Evolutionary conservation across 2,888 invertebrate genomes (phyloP), one percentile per base, ranked within the genome.

Genomic region (Aphrophora alni): DNA sequence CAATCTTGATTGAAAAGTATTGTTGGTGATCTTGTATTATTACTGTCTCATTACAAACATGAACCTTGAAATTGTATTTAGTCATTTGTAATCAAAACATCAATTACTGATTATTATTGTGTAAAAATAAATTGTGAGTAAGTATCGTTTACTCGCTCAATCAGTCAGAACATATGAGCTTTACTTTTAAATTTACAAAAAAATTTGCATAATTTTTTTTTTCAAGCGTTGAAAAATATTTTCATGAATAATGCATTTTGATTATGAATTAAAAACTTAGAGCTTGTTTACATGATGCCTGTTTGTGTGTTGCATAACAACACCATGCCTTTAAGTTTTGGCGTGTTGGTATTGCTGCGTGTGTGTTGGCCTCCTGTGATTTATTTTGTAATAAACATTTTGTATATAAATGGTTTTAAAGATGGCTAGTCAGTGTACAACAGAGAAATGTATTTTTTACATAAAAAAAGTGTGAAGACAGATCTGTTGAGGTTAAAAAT

Each of bases 261-360:
- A 44, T 44, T 44, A 44, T 14, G 2, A 44, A 44, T 10, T 10
- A 44, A 44, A 14, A 59, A 59, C n/a, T 21, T 21, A 59, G 59
- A 59, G 59, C 59, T 59, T 59, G 59, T 59, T 59, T 59, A 59
- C 59, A 59, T 21, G 59, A 59, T 59, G 59, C 59, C 59, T 59
- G 5, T 59, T 33, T 59, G 59, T 21, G 21, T 59, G 59, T 2
- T 59, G 59, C 21, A 8, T 59, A 10, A 2, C 14, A 44, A 44
- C 17, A 44, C 44, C 44, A 44, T 44, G 44, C 44, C 44, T 44
- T 44, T 44, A 44, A 44, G 44, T 44, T 44, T 14, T 14, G 17
- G 44, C 44, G 44, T 44, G 44, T 14, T 14, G 17, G 44, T 2
- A 44, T n/a, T 44, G 17, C 44, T 14, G 44, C 17, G 14, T 44